A percentile compares a stretch with the other conserved stretches of the same genome.
Evolutionary conservation across 2,113 vertebrate species (phyloP).

Genomic region (Psittacus erithacus): DNA sequence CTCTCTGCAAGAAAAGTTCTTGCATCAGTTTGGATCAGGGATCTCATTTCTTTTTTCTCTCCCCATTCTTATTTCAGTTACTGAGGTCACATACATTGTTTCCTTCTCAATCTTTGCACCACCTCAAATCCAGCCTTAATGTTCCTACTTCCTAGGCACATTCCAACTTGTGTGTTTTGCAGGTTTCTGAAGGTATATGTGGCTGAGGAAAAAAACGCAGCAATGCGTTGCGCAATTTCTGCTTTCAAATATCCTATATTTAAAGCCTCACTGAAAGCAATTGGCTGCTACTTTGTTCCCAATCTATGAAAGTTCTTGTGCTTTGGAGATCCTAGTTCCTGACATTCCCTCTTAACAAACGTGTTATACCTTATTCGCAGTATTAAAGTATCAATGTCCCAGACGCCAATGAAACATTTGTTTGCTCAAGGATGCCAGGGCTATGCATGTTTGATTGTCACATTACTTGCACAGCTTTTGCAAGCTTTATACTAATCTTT

Average conservation of each 20-base stretch:
- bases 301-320: neutral
- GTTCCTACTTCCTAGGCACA: neutral
- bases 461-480: neutral
- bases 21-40: neutral
- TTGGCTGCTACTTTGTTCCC: neutral
- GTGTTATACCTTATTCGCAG: neutral
- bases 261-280: neutral
- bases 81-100: neutral
- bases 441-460: neutral
- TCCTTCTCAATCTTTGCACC: neutral
- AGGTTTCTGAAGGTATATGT: neutral
- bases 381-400: neutral
- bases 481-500: neutral
- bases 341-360: neutral
- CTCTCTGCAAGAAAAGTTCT: neutral
- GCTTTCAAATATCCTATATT: neutral
- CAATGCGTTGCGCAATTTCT: neutral
- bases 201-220: neutral
- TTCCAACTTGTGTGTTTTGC: neutral
- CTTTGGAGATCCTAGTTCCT: neutral
- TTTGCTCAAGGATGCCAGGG: neutral
- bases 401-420: neutral
- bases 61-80: neutral
- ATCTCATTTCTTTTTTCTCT: neutral
- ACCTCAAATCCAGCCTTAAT: neutral